Percentiles rank a stretch among this genome's conserved stretches.
Conservation (phyloP, 2,113 vertebrate species). For the Paramormyrops kingsleyae region DNA sequence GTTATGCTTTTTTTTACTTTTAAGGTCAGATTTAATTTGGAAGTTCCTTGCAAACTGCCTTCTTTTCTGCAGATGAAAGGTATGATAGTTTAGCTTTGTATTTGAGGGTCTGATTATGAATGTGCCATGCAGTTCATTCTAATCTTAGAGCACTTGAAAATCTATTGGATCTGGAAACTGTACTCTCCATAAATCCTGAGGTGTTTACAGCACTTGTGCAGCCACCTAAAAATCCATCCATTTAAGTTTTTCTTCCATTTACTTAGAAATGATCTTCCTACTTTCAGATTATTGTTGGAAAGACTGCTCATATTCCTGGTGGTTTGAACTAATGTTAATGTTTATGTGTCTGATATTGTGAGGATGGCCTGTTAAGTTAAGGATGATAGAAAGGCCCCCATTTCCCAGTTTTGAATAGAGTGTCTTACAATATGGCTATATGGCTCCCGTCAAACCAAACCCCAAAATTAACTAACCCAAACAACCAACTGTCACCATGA, state of each 20-base stretch:
- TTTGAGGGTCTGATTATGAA: neutral
- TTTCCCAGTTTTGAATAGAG: neutral
- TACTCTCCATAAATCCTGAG: neutral
- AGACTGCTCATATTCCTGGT: neutral
- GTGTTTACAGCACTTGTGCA: neutral
- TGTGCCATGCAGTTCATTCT: neutral
- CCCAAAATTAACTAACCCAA: neutral
- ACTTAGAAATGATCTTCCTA: neutral
- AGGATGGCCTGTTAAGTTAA: neutral
- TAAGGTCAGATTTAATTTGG: neutral
- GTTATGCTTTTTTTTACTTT: neutral
- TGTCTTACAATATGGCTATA: neutral
- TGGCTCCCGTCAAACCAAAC: neutral
- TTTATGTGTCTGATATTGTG: neutral
- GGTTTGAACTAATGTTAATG: neutral
- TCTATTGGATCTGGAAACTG: no score
- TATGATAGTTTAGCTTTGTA: neutral
- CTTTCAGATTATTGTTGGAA: neutral
- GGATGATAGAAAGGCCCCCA: neutral
- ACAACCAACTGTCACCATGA: neutral
- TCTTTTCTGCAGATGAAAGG: neutral
- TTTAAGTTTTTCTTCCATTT: neutral
- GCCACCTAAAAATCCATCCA: neutral
- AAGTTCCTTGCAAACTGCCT: neutral
- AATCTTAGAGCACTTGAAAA: no score